Percentiles rank a stretch among this genome's conserved stretches.
These are phyloP conservation scores for Nansenia antarctica DNA, from an alignment of 2,113 vertebrate genomes.

Conservation along the genomic window DNA sequence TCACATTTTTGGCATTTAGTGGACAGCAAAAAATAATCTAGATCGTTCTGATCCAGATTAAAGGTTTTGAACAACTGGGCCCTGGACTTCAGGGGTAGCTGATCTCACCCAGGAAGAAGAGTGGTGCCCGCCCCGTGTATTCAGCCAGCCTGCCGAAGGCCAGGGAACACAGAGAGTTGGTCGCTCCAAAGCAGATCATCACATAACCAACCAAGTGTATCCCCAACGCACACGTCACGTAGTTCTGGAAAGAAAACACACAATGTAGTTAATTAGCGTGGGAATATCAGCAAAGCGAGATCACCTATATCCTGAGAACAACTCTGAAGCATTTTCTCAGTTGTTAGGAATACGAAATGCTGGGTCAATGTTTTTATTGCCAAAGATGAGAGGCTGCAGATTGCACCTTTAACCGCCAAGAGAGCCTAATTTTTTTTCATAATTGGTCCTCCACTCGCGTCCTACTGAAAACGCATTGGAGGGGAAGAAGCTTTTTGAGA, in stretches of 20 bases:
- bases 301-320: background rate
- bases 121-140: slow-evolving; percentile 61
- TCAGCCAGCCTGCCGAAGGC: slow-evolving; percentile 73
- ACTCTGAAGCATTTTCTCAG: background rate
- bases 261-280: background rate
- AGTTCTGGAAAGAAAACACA: slow-evolving; percentile 53
- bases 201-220: slow-evolving; percentile 76
- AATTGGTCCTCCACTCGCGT: too few relatives aligned
- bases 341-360: background rate
- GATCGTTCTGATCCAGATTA: too few relatives aligned
- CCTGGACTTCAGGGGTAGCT: too few relatives aligned
- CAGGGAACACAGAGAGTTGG: slow-evolving; percentile 71
- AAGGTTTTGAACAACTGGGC: too few relatives aligned
- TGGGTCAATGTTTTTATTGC: background rate
- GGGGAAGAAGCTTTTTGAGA: too few relatives aligned
- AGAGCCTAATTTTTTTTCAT: too few relatives aligned
- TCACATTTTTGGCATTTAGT: too few relatives aligned
- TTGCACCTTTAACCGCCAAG: too few relatives aligned
- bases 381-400: too few relatives aligned
- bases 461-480: too few relatives aligned
- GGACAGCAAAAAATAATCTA: too few relatives aligned
- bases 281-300: background rate
- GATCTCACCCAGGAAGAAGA: slow-evolving; percentile 76
- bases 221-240: slow-evolving; percentile 77
- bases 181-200: slow-evolving; percentile 79